Evolutionary conservation across 2,797 vertebrate species (phyloP), one percentile per base, ranked within the genome.

Genomic region (Anabacerthia variegaticeps): DNA sequence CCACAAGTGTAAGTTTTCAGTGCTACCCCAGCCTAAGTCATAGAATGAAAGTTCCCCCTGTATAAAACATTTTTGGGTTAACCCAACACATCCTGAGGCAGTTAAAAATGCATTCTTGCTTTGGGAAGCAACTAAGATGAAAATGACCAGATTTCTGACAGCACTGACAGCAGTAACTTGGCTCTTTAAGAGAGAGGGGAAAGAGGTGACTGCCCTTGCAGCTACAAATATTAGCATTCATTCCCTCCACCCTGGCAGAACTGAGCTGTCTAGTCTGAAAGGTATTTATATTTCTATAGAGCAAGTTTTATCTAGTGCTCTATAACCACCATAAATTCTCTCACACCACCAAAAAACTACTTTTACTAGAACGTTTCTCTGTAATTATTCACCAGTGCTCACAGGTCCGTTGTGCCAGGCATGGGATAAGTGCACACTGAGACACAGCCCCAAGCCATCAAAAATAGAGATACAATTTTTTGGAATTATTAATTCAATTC

Each of bases 281-380:
- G 32, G 32, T 83, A 84, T 86, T 92, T 96, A 66, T 93, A 88
- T 65, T 85, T 92, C 58, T 59, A 90, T 75, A 86, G 73, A 89
- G 63, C 82, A 92, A 46, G 54, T 68, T 91, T 90, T 90, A 72
- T 84, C 69, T 88, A 68, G 58, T 62, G 51, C 46, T 88, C 37
- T 81, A 39, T 78, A 92, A 66, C 54, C 26, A 24, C 49, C 69
- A 69, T 58, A 94, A 93, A 94, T 90, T 84, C 79, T 84, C 85
- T 58, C 73, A 78, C 43, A 72, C 26, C 39, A 88, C 32, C 34
- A 26, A 58, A 58, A 90, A 82, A 52, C 52, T 91, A 76, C 61
- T 85, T 92, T 54, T 71, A 46, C 44, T 51, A 46, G 34, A 84
- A 92, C 12, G 5, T 65, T 76, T 76, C 37, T 84, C 59, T 79